phyloP scores from a whole-genome alignment of 2,888 invertebrate genomes.

The Carcina quercana region DNA sequence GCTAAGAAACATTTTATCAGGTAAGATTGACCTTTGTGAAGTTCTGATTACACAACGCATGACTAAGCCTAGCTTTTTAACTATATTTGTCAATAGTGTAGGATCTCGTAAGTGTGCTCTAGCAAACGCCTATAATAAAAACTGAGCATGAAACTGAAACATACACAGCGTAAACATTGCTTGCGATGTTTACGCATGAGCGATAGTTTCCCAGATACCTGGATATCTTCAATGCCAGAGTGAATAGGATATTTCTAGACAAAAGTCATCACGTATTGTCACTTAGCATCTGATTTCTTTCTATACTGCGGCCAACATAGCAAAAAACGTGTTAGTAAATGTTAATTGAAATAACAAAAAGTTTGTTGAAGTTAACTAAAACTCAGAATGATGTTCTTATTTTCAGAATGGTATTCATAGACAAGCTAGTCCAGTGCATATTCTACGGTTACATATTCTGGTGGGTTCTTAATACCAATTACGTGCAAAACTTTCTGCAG shows the following conservation, averaged over 20 bases:
- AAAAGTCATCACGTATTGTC: too few species aligned
- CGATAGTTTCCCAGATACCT: too few species aligned
- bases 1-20: conserved; percentile 67
- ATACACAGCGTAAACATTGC: too few species aligned
- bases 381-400: conserved; percentile 4
- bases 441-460: conserved; percentile 24
- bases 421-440: conserved; percentile 14
- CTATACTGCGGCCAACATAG: too few species aligned
- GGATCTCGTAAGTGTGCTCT: neutral
- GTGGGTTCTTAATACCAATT: conserved; percentile 20
- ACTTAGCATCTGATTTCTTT: too few species aligned
- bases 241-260: too few species aligned
- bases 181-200: too few species aligned
- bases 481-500: conserved; percentile 2
- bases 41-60: neutral
- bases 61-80: neutral
- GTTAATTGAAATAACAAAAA: too few species aligned
- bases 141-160: too few species aligned
- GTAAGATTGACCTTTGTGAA: conserved; percentile 43
- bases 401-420: conserved; percentile 24
- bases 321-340: too few species aligned
- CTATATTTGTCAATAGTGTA: neutral
- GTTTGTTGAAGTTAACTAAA: too few species aligned
- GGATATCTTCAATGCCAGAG: too few species aligned
- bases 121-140: neutral